A percentile compares a stretch with the other conserved stretches of the same genome.
Evolutionary conservation across 2,888 invertebrate genomes (phyloP).

Genomic region (Nomada fabriciana): DNA sequence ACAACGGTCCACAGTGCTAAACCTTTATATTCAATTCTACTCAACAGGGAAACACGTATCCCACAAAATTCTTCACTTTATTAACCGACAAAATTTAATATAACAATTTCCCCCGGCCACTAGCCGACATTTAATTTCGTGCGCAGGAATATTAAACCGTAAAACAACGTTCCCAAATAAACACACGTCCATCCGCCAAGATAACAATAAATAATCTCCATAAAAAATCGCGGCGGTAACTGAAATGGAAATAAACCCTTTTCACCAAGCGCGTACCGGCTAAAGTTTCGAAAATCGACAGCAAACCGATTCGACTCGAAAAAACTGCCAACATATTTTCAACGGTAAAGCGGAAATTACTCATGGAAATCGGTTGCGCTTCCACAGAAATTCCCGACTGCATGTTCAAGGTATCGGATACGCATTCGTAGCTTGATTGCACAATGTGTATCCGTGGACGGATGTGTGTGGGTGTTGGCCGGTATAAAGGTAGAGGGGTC

Average conservation of each 20-base stretch:
- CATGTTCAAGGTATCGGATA: constrained; percentile 30
- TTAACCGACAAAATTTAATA: no score
- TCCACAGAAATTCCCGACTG: constrained; percentile 14
- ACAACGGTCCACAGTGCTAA: no score
- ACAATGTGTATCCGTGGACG: neutral
- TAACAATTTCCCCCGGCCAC: no score
- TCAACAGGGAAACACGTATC: no score
- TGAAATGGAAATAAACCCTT: constrained; percentile 1
- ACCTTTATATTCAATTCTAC: no score
- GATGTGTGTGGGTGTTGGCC: neutral
- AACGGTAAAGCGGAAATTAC: constrained; percentile 1
- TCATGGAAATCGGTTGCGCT: constrained; percentile 10
- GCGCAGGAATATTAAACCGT: no score
- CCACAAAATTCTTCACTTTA: no score
- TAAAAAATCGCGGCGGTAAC: no score
- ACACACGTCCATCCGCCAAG: no score
- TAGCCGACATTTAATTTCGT: no score
- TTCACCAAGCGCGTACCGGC: constrained; percentile 31
- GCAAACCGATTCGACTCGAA: neutral
- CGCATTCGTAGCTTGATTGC: constrained; percentile 41
- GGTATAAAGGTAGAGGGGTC: constrained; percentile 34
- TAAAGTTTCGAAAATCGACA: constrained; percentile 22
- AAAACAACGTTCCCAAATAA: no score
- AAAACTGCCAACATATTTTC: constrained; percentile 1
- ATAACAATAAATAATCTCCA: no score